Conservation (phyloP, 1,140 invertebrate species). For the Euwallacea fornicatus region DNA sequence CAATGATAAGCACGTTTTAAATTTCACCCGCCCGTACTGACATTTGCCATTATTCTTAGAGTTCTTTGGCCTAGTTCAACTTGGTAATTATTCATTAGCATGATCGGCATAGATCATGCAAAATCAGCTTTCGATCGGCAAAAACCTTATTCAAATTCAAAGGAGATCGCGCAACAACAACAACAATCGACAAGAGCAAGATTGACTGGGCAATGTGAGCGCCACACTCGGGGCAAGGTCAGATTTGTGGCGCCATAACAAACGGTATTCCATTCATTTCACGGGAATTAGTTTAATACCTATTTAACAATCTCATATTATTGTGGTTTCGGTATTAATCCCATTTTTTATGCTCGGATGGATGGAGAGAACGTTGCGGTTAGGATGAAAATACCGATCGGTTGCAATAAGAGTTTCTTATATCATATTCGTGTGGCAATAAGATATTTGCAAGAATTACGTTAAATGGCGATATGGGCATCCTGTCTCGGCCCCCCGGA, state of each 20-base stretch:
- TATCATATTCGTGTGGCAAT: no score
- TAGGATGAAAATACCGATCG: no score
- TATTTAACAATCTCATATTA: not conserved
- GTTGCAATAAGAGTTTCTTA: no score
- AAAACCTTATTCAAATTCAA: constrained; percentile 1
- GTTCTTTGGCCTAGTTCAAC: not conserved
- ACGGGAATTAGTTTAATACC: constrained; percentile 2
- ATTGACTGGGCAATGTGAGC: not conserved
- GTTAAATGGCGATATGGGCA: no score
- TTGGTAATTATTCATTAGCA: not conserved
- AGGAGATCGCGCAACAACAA: constrained; percentile 3
- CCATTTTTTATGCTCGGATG: not conserved
- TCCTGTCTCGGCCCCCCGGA: no score
- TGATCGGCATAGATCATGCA: not conserved
- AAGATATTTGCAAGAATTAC: no score
- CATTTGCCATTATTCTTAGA: not conserved
- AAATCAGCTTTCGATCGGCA: not conserved
- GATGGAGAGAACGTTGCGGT: no score
- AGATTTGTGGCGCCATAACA: constrained; percentile 1
- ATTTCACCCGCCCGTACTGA: no score
- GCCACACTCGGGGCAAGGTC: constrained; percentile 1
- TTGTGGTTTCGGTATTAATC: not conserved
- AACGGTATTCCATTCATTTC: constrained; percentile 6
- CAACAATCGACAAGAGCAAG: not conserved
- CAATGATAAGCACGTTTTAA: no score